phyloP scores from a whole-genome alignment of 2,113 vertebrate genomes.

The Limnothrissa miodon region DNA sequence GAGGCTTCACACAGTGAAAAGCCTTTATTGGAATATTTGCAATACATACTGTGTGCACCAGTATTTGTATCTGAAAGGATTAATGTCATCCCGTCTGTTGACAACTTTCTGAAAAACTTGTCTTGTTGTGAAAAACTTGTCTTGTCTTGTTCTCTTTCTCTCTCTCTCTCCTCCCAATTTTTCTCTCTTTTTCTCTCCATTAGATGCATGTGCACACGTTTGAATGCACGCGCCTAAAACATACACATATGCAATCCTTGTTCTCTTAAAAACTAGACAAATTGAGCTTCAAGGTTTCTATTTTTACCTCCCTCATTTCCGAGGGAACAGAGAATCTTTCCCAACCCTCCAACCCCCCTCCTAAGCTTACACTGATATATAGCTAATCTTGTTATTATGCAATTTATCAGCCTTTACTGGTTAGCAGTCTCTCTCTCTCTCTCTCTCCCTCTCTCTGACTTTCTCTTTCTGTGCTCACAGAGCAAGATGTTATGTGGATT shows the following conservation, averaged over 20 bases:
- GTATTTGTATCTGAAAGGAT: too few relatives aligned
- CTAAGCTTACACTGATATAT: conserved; percentile 75
- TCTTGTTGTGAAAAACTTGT: too few relatives aligned
- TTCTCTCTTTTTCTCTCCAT: background rate
- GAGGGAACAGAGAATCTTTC: conserved; percentile 65
- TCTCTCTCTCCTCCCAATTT: background rate
- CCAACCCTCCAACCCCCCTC: conserved; percentile 67
- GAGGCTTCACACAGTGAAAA: too few relatives aligned
- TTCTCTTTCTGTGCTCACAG: conserved; percentile 17
- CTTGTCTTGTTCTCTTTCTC: too few relatives aligned
- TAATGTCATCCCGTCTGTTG: too few relatives aligned
- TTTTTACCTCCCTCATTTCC: conserved; percentile 74
- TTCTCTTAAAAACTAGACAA: conserved; percentile 68
- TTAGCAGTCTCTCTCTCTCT: conserved; percentile 48
- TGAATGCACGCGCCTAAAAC: background rate
- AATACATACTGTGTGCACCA: too few relatives aligned
- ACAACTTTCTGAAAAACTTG: background rate
- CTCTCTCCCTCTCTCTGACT: too few relatives aligned
- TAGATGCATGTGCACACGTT: background rate
- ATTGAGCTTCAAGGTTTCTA: conserved; percentile 71
- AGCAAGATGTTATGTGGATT: conserved; percentile 64
- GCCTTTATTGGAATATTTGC: too few relatives aligned
- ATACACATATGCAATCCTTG: conserved; percentile 28
- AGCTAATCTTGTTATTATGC: conserved; percentile 77
- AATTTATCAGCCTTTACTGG: conserved; percentile 70